phyloP scores from a whole-genome alignment of 2,113 vertebrate genomes.

The Silurus asotus region DNA sequence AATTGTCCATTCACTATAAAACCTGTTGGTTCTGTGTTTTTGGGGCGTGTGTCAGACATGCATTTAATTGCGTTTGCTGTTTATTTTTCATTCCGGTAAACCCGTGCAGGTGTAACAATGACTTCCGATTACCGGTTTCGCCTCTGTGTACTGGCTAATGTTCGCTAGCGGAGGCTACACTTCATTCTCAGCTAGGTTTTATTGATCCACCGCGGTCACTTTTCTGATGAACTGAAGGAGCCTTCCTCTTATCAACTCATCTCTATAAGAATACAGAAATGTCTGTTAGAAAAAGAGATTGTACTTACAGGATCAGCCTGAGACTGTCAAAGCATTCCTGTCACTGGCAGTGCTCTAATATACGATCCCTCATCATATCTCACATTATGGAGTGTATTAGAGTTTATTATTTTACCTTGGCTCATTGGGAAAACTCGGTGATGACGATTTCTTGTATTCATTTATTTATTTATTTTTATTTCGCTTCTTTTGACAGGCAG shows the following conservation, averaged over 20 bases:
- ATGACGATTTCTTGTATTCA: neutral
- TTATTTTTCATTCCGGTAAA: conserved; percentile 26
- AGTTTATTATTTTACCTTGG: neutral
- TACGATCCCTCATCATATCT: neutral
- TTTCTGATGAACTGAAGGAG: neutral
- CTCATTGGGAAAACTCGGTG: neutral
- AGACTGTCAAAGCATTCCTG: neutral
- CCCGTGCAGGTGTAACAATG: conserved; percentile 31
- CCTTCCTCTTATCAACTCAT: no score
- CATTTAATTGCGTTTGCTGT: neutral
- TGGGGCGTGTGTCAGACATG: neutral
- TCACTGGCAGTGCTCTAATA: neutral
- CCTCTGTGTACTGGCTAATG: neutral
- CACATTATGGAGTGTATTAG: neutral
- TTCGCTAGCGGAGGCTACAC: neutral
- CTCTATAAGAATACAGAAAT: neutral
- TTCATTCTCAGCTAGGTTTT: neutral
- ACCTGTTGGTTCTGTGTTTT: neutral
- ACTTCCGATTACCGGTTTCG: neutral
- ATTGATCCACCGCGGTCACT: neutral
- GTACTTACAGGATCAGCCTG: neutral
- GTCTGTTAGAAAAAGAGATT: neutral
- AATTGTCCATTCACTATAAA: neutral
- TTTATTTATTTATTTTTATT: neutral
- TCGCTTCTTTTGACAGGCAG: conserved; percentile 51